phyloP scores from a whole-genome alignment of 2,113 vertebrate genomes.

The Setophaga petechia region DNA sequence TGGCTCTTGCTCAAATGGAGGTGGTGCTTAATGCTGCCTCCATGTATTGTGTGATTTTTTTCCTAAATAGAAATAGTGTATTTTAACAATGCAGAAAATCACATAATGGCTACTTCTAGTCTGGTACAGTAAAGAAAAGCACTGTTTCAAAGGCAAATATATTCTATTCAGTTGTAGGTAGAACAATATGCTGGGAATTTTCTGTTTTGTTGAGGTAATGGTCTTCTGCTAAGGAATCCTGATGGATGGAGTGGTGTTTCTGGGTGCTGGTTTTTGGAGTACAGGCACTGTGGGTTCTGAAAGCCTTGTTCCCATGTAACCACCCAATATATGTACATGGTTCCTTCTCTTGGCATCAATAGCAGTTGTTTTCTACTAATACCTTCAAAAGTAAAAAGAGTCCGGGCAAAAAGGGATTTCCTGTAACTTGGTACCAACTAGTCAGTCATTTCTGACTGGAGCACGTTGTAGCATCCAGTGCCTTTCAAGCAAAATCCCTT shows the following conservation, averaged over 20 bases:
- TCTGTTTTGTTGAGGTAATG: not conserved
- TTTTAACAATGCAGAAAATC: not conserved
- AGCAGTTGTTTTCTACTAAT: not conserved
- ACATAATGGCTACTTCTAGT: not conserved
- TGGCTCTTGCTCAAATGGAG: not conserved
- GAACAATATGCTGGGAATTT: not conserved
- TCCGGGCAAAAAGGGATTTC: not conserved
- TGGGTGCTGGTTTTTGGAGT: not conserved
- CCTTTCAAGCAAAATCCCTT: not conserved
- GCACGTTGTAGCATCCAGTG: not conserved
- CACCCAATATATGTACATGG: not conserved
- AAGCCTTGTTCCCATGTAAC: not conserved
- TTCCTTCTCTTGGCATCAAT: not conserved
- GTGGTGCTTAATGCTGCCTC: not conserved
- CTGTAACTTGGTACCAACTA: not conserved
- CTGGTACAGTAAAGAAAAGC: not conserved
- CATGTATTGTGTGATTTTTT: fast-evolving
- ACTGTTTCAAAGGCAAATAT: not conserved
- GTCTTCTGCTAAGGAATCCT: not conserved
- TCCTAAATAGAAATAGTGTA: not conserved
- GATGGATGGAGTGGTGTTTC: not conserved
- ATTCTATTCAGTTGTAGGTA: not conserved
- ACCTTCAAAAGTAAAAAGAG: not conserved
- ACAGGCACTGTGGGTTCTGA: not conserved
- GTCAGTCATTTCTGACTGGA: not conserved